These are phyloP conservation scores for Amphipyra berbera DNA, from an alignment of 2,888 invertebrate species.

Conservation along the genomic window DNA sequence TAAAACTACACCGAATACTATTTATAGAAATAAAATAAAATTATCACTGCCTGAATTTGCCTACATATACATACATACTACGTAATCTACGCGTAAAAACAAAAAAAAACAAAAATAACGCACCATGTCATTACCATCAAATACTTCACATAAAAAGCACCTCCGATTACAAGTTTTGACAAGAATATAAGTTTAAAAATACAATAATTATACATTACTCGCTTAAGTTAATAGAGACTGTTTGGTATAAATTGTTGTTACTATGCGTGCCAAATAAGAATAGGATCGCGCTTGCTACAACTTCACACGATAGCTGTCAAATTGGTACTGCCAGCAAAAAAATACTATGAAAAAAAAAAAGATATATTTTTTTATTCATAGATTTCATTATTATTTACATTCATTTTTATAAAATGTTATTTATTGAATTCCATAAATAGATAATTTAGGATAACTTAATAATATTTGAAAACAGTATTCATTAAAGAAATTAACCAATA, in stretches of 20 bases:
- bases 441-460: too few relatives aligned
- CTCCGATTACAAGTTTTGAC: conserved; percentile 75
- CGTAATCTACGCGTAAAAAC: conserved; percentile 63
- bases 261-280: too few relatives aligned
- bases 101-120: conserved; percentile 76
- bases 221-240: conserved; percentile 29
- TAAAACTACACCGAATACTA: conserved; percentile 51
- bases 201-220: conserved; percentile 45
- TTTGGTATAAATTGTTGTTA: conserved; percentile 26
- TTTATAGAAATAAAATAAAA: conserved; percentile 31
- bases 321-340: too few relatives aligned
- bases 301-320: too few relatives aligned
- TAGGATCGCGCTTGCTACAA: too few relatives aligned
- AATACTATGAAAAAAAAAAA: too few relatives aligned
- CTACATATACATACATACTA: conserved; percentile 42
- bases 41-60: conserved; percentile 57
- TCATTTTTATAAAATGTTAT: too few relatives aligned
- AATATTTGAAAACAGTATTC: too few relatives aligned
- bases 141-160: conserved; percentile 79
- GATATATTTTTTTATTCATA: too few relatives aligned
- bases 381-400: too few relatives aligned
- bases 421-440: too few relatives aligned
- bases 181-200: conserved; percentile 67
- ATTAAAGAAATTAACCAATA: too few relatives aligned
- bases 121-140: conserved; percentile 72